These are phyloP conservation scores for Idris sp. DNA, from an alignment of 1,140 invertebrate species.

Conservation along the genomic window DNA sequence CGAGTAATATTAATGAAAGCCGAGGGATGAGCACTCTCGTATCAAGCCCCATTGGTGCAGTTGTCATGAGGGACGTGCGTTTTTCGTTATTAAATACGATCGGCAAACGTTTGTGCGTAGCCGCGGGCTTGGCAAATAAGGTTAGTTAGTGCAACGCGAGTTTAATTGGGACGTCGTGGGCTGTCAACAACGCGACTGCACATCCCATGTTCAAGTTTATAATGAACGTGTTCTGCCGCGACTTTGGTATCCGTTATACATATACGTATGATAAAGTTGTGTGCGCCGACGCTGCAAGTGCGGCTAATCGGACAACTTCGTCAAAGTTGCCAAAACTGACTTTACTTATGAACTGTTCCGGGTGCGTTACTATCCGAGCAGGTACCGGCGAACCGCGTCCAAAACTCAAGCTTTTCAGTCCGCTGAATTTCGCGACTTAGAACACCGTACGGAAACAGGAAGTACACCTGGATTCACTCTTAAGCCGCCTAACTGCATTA, in stretches of 20 bases:
- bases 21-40: slow-evolving; percentile 33
- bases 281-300: slow-evolving; percentile 31
- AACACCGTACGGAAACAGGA: slow-evolving; percentile 32
- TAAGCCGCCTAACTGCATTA: too few relatives aligned
- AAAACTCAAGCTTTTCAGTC: slow-evolving; percentile 18
- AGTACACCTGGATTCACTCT: slow-evolving; percentile 54
- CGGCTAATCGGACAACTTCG: slow-evolving; percentile 70
- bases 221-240: slow-evolving; percentile 66
- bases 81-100: slow-evolving; percentile 57
- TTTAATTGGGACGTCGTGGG: slow-evolving; percentile 72
- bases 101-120: slow-evolving; percentile 57
- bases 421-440: slow-evolving; percentile 47
- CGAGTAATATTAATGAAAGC: slow-evolving; percentile 55
- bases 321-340: slow-evolving; percentile 65
- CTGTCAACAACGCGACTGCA: slow-evolving; percentile 69
- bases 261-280: slow-evolving; percentile 55
- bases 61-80: slow-evolving; percentile 33
- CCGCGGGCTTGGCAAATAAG: slow-evolving; percentile 71
- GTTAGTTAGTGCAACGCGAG: slow-evolving; percentile 74
- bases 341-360: slow-evolving; percentile 37
- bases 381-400: slow-evolving; percentile 46
- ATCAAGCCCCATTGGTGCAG: slow-evolving; percentile 20
- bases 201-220: slow-evolving; percentile 68
- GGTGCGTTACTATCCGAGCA: slow-evolving; percentile 6
- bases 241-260: too few relatives aligned